phyloP scores from a whole-genome alignment of 2,888 invertebrate species.

The Trichacis sp. region DNA sequence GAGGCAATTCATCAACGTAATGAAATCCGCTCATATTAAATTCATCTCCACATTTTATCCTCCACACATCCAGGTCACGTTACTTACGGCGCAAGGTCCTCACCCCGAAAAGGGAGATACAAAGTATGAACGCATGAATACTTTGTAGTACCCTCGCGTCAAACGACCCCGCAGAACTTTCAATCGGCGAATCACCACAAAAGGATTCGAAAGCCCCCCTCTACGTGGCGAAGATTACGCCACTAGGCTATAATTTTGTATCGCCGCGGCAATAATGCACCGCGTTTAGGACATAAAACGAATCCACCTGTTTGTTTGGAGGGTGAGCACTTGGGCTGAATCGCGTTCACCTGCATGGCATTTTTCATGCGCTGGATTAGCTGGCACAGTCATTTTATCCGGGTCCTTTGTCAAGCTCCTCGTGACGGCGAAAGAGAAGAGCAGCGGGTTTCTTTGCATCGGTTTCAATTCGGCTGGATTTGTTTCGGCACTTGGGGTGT shows the following conservation, averaged over 20 bases:
- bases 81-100: no score
- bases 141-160: no score
- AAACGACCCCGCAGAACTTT: no score
- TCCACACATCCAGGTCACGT: no score
- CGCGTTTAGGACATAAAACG: slow-evolving; percentile 12
- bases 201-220: not conserved
- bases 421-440: slow-evolving; percentile 29
- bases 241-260: slow-evolving; percentile 24
- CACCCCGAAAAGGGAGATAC: no score
- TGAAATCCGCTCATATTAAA: no score
- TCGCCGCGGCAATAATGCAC: not conserved
- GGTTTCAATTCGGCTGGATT: slow-evolving; percentile 67
- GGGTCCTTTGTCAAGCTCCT: slow-evolving; percentile 49
- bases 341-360: slow-evolving; percentile 60
- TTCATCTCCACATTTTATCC: no score
- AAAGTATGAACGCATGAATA: no score
- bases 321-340: slow-evolving; percentile 29
- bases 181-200: no score
- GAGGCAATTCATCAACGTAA: no score
- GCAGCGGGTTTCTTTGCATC: slow-evolving; percentile 61
- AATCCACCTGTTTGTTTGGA: slow-evolving; percentile 39
- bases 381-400: slow-evolving; percentile 49
- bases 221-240: slow-evolving; percentile 30
- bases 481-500: slow-evolving; percentile 68
- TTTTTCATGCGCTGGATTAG: slow-evolving; percentile 60